Conservation (phyloP, 2,113 vertebrate species). For the Pelusios castaneus region DNA sequence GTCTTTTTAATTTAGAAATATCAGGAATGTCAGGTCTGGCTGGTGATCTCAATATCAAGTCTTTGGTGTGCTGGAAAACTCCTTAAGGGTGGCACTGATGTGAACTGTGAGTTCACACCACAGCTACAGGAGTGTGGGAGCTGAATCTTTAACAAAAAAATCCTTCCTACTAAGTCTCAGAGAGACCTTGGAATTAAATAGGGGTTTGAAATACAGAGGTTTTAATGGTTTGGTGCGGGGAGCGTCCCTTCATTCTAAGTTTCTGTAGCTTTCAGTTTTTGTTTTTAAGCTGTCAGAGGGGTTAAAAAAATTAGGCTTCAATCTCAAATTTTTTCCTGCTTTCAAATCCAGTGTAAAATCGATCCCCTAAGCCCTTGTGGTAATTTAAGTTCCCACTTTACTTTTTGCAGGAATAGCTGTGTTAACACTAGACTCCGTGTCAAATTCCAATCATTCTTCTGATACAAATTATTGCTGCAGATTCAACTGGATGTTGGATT, state of each 20-base stretch:
- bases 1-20: not conserved
- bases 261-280: not conserved
- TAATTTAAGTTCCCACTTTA: not conserved
- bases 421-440: not conserved
- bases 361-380: not conserved
- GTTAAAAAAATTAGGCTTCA: not conserved
- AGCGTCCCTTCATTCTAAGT: not conserved
- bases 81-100: not conserved
- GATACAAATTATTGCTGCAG: not conserved
- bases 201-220: not conserved
- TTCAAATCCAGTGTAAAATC: not conserved
- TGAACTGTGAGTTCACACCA: not conserved
- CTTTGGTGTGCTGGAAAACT: not conserved
- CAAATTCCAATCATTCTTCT: not conserved
- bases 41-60: slow-evolving; percentile 5
- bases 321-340: not conserved
- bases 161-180: not conserved
- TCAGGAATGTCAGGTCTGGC: not conserved
- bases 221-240: not conserved
- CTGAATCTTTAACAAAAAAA: not conserved
- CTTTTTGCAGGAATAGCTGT: not conserved
- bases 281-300: not conserved
- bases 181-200: rapidly evolving
- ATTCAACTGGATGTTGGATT: not conserved
- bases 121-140: not conserved